Evolutionary conservation across 2,113 vertebrate genomes (phyloP).

Genomic region (Bagarius yarrelli): DNA sequence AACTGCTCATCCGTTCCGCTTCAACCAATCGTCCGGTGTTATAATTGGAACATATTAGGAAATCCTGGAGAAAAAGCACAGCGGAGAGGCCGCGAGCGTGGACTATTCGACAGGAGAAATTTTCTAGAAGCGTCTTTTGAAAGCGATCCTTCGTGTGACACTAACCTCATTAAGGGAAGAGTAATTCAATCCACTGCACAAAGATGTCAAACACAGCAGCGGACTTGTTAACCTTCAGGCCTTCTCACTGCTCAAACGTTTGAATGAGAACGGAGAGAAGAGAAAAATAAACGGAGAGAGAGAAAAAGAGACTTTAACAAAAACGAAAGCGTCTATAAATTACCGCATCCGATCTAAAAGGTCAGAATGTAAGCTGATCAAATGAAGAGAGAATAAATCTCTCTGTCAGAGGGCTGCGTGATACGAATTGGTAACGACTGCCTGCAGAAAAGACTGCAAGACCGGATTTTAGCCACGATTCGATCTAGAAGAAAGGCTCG

Average conservation of each 20-base stretch:
- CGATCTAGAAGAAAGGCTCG: not conserved
- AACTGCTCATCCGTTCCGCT: not conserved
- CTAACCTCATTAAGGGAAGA: constrained; percentile 52
- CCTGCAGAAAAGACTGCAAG: not conserved
- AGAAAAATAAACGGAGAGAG: not conserved
- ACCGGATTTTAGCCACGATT: not conserved
- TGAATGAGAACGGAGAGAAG: not conserved
- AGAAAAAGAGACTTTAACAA: not conserved
- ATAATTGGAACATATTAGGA: not conserved
- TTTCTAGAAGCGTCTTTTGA: constrained; percentile 49
- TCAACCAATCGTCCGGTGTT: not conserved
- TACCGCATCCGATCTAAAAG: not conserved
- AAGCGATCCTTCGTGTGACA: constrained; percentile 51
- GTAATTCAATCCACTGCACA: constrained; percentile 47
- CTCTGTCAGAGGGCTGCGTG: not conserved
- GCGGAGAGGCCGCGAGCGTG: not conserved
- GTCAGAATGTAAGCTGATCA: constrained; percentile 13
- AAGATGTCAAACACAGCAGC: constrained; percentile 48
- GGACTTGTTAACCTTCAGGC: constrained; percentile 39
- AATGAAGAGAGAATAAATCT: not conserved
- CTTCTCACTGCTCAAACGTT: constrained; percentile 36
- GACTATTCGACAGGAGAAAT: constrained; percentile 18
- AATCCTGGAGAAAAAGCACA: not conserved
- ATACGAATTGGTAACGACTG: not conserved
- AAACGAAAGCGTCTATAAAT: not conserved